These are phyloP conservation scores for Platysternon megacephalum DNA, from an alignment of 2,113 vertebrate species.

Conservation along the genomic window DNA sequence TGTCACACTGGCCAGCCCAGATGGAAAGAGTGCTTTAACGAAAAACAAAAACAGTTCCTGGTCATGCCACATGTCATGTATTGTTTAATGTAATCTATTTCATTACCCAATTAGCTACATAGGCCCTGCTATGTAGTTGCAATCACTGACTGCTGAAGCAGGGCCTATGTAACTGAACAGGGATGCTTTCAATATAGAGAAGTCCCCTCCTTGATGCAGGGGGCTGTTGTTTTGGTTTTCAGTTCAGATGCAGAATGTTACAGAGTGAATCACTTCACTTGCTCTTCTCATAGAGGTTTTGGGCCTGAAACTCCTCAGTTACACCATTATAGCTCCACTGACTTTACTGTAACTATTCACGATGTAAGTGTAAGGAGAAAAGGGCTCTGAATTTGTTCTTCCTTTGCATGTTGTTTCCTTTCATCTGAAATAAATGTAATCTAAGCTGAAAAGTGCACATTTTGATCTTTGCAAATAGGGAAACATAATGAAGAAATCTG, in stretches of 20 bases:
- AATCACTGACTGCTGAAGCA: neutral
- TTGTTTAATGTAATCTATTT: neutral
- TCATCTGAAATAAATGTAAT: neutral
- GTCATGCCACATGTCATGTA: neutral
- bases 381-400: neutral
- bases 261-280: neutral
- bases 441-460: neutral
- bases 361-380: neutral
- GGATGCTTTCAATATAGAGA: neutral
- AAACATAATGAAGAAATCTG: neutral
- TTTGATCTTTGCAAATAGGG: neutral
- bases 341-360: neutral
- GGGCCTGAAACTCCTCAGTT: neutral
- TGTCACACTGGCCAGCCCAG: conserved; percentile 89
- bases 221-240: neutral
- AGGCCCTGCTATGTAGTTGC: neutral
- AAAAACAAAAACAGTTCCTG: neutral
- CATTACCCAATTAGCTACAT: neutral
- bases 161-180: neutral
- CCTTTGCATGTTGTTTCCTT: neutral
- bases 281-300: neutral
- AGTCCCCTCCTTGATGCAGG: neutral
- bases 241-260: neutral
- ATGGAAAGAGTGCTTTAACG: conserved; percentile 82
- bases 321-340: neutral